phyloP scores from a whole-genome alignment of 2,888 invertebrate genomes.

The Linyphia triangularis region DNA sequence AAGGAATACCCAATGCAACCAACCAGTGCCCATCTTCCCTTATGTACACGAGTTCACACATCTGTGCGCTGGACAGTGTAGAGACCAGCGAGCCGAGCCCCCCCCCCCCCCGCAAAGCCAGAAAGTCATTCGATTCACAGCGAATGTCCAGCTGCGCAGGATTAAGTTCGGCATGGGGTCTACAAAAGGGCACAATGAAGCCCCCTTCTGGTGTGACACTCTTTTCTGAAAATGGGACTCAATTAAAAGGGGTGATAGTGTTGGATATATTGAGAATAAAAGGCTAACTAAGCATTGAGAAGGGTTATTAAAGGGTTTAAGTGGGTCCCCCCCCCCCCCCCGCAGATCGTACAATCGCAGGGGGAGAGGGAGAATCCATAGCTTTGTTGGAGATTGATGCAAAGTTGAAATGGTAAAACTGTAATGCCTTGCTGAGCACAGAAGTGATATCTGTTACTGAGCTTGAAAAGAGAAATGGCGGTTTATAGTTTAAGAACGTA shows the following conservation, averaged over 20 bases:
- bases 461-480: too few relatives aligned
- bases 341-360: too few relatives aligned
- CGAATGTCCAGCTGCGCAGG: constrained; percentile 42
- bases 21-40: too few relatives aligned
- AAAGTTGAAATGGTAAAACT: too few relatives aligned
- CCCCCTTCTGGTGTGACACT: constrained; percentile 14
- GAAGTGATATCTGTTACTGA: too few relatives aligned
- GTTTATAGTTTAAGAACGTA: too few relatives aligned
- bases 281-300: background rate
- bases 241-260: constrained; percentile 45
- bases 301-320: too few relatives aligned
- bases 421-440: too few relatives aligned
- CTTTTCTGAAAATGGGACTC: constrained; percentile 26
- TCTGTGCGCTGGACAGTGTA: too few relatives aligned
- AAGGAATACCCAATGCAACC: too few relatives aligned
- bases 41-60: background rate
- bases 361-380: too few relatives aligned
- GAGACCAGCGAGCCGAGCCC: background rate
- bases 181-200: constrained; percentile 6
- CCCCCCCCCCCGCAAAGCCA: background rate
- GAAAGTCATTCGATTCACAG: background rate
- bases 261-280: background rate
- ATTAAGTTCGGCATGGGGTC: background rate
- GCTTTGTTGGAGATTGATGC: too few relatives aligned
- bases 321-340: background rate